These are phyloP conservation scores for Montipora capricornis DNA, from an alignment of 64 coral and sea anemone genomes.

Conservation along the genomic window DNA sequence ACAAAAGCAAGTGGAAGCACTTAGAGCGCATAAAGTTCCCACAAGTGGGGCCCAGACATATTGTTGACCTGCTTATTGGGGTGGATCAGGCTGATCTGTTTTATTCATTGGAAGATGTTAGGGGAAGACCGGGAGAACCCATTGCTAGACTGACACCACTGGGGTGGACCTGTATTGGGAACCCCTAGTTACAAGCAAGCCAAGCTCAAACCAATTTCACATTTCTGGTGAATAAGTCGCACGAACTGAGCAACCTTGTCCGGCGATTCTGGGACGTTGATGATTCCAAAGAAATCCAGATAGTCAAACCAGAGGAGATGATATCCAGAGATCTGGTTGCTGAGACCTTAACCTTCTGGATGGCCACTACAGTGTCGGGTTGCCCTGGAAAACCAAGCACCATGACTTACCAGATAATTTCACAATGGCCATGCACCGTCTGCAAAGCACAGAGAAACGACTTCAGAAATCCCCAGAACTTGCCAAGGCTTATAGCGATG, in stretches of 20 bases:
- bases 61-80: conserved; percentile 71
- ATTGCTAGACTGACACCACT: conserved; percentile 80
- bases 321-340: conserved; percentile 6
- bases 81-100: conserved; percentile 65
- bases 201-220: conserved; percentile 45
- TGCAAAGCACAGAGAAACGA: conserved; percentile 59
- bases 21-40: conserved; percentile 54
- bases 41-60: conserved; percentile 12
- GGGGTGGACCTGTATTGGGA: conserved; percentile 79
- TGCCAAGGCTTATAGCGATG: conserved; percentile 45
- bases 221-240: conserved; percentile 24
- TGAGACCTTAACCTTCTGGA: conserved; percentile 18
- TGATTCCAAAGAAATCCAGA: conserved; percentile 40
- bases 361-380: conserved; percentile 49
- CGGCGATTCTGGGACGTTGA: conserved; percentile 73
- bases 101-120: conserved; percentile 17
- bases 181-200: neutral
- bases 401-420: conserved; percentile 57
- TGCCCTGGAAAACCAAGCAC: conserved; percentile 56
- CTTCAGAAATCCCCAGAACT: conserved; percentile 30
- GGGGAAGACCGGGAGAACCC: conserved; percentile 44
- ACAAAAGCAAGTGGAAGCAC: conserved; percentile 60
- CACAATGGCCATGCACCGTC: conserved; percentile 56
- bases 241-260: conserved; percentile 52
- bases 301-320: conserved; percentile 65